Evolutionary conservation across 1,140 invertebrate genomes (phyloP).

Genomic region (Lasaia peninsularis): DNA sequence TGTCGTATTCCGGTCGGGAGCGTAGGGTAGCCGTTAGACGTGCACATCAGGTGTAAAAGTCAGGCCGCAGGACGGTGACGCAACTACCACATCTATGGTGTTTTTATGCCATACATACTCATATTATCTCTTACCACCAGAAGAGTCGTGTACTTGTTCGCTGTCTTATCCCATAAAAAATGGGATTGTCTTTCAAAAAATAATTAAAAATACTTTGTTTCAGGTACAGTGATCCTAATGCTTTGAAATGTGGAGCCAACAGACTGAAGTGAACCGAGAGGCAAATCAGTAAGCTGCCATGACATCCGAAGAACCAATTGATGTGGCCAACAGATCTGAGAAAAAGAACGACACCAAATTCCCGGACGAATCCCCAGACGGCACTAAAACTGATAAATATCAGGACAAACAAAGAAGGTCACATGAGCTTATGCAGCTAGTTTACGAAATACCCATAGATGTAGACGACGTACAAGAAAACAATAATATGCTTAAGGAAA

Average conservation of each 20-base stretch:
- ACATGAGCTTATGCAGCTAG: conserved; percentile 71
- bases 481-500: conserved; percentile 66
- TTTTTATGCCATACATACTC: too few species aligned
- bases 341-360: conserved; percentile 52
- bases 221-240: conserved; percentile 16
- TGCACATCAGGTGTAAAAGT: too few species aligned
- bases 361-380: conserved; percentile 38
- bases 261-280: conserved; percentile 12
- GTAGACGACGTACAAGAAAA: conserved; percentile 44
- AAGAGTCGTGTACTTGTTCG: too few species aligned
- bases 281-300: conserved; percentile 42
- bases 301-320: conserved; percentile 66
- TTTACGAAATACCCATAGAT: conserved; percentile 69
- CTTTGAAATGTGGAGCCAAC: conserved; percentile 37
- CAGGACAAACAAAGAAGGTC: conserved; percentile 47
- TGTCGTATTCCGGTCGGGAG: too few species aligned
- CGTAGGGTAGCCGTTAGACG: too few species aligned
- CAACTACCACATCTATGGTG: too few species aligned
- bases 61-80: too few species aligned
- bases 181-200: too few species aligned
- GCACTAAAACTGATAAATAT: conserved; percentile 40
- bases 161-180: background rate
- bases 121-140: background rate
- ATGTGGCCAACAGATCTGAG: conserved; percentile 56
- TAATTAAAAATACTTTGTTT: conserved; percentile 19